These are phyloP conservation scores for Micrasema minimum DNA, from an alignment of 1,140 invertebrate species.

Conservation along the genomic window DNA sequence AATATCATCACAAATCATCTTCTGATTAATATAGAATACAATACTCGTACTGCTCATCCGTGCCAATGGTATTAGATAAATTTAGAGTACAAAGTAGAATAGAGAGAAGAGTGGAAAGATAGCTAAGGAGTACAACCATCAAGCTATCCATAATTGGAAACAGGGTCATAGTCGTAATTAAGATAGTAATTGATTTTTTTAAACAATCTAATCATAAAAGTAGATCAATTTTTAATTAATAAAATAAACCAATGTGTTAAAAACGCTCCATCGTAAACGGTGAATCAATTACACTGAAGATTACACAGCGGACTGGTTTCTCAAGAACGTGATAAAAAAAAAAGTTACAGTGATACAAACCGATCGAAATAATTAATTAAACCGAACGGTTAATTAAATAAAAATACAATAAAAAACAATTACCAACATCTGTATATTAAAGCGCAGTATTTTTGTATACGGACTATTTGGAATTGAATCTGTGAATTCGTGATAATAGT, in stretches of 20 bases:
- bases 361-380: too few relatives aligned
- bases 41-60: background rate
- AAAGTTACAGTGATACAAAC: too few relatives aligned
- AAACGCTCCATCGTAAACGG: conserved; percentile 7
- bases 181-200: conserved; percentile 30
- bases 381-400: too few relatives aligned
- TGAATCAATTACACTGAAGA: background rate
- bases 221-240: conserved; percentile 35
- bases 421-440: too few relatives aligned
- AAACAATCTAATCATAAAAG: conserved; percentile 24
- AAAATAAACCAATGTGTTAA: conserved; percentile 18
- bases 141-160: conserved; percentile 28
- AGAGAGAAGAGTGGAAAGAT: background rate
- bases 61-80: conserved; percentile 22
- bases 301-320: background rate
- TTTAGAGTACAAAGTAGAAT: conserved; percentile 40
- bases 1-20: background rate
- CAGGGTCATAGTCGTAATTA: conserved; percentile 36
- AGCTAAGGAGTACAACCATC: conserved; percentile 27
- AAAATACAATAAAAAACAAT: too few relatives aligned
- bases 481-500: background rate
- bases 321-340: too few relatives aligned
- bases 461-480: too few relatives aligned
- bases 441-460: too few relatives aligned
- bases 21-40: conserved; percentile 1